Evolutionary conservation across 1,140 invertebrate species (phyloP).

Genomic region (Drosophila truncata): DNA sequence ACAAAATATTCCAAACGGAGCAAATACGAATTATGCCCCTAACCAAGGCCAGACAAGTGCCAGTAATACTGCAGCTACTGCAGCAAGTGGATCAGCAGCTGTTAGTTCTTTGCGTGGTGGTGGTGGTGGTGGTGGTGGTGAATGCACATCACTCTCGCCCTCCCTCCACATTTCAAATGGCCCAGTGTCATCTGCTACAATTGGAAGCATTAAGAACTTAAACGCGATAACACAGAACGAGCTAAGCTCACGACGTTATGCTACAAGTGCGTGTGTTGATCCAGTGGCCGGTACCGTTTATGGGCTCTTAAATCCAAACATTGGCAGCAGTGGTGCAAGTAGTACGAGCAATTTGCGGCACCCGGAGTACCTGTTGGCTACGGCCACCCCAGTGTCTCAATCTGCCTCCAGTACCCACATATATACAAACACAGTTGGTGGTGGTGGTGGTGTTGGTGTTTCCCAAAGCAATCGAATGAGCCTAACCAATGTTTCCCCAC

Average conservation of each 20-base stretch:
- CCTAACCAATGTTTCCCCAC: conserved; percentile 77
- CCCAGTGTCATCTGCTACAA: conserved; percentile 51
- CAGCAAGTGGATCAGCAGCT: conserved; percentile 33
- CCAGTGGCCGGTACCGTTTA: conserved; percentile 63
- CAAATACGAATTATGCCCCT: conserved; percentile 74
- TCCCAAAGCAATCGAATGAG: conserved; percentile 56
- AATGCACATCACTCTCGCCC: conserved; percentile 34
- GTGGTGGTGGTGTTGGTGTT: conserved; percentile 15
- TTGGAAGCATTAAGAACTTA: conserved; percentile 79
- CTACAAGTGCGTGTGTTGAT: conserved; percentile 28
- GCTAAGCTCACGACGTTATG: conserved; percentile 46
- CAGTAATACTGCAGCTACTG: conserved; percentile 37
- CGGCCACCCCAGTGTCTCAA: conserved; percentile 74
- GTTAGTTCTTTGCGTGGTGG: conserved; percentile 51
- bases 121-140: conserved; percentile 36
- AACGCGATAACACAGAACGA: conserved; percentile 78
- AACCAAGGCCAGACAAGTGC: conserved; percentile 39
- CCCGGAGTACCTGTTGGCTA: conserved; percentile 70
- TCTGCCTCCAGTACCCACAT: conserved; percentile 66
- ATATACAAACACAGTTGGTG: conserved; percentile 52
- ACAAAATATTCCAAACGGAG: conserved; percentile 85
- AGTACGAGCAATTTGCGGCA: conserved; percentile 69
- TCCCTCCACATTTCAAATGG: conserved; percentile 52
- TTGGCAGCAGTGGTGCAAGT: conserved; percentile 54
- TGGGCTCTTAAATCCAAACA: conserved; percentile 60